phyloP scores from a whole-genome alignment of 1,140 invertebrate genomes.

The Drosophila sturtevanti region DNA sequence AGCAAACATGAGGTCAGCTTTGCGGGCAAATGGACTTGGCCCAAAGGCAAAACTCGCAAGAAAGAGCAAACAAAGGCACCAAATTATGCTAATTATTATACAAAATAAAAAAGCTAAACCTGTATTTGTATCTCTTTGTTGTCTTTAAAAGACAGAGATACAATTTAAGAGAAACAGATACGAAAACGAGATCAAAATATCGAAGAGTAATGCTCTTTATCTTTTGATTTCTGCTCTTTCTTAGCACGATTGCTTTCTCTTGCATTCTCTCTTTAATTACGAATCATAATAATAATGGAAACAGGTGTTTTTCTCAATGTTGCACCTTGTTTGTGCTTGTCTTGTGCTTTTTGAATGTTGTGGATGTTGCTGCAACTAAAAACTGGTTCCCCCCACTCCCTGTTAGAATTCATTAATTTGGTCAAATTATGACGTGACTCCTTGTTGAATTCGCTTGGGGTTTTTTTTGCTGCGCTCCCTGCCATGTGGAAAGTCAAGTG shows the following conservation, averaged over 20 bases:
- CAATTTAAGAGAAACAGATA: background rate
- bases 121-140: constrained; percentile 32
- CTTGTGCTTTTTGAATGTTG: constrained; percentile 12
- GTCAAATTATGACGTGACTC: constrained; percentile 52
- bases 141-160: background rate
- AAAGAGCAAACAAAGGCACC: constrained; percentile 40
- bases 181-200: constrained; percentile 10
- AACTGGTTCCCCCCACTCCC: constrained; percentile 44
- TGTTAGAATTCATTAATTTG: constrained; percentile 59
- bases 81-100: constrained; percentile 76
- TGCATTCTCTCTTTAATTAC: background rate
- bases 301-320: constrained; percentile 55
- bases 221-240: background rate
- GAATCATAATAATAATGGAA: constrained; percentile 24
- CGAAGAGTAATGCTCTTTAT: constrained; percentile 7
- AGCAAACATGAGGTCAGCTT: constrained; percentile 47
- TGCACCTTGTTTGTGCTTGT: constrained; percentile 46
- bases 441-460: constrained; percentile 13
- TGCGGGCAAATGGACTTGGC: constrained; percentile 19
- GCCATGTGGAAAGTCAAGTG: constrained; percentile 29
- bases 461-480: constrained; percentile 66
- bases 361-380: constrained; percentile 29
- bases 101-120: constrained; percentile 41
- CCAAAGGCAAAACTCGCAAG: constrained; percentile 8
- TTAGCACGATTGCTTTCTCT: background rate